Evolutionary conservation across 2,113 vertebrate species (phyloP), one percentile per base, ranked within the genome.

Genomic region (Galbula dea): DNA sequence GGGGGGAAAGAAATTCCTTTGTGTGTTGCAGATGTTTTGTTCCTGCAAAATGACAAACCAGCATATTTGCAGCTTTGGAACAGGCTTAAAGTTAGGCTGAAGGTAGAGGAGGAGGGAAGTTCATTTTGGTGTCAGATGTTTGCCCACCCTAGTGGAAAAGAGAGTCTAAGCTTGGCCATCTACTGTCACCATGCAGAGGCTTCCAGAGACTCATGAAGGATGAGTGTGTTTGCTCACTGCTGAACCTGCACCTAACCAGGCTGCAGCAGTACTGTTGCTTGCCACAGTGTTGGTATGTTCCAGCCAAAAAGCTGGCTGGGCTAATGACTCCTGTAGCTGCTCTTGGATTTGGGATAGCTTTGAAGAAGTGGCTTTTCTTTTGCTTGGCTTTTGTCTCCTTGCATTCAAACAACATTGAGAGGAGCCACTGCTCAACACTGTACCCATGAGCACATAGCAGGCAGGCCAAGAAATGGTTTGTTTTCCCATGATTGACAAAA

Each of bases 151-250:
- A 54, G 16, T 67, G 5, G 43, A 86, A 69, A 62, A 67, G 52
- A 32, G 46, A 26, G 3, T 27, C 14, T n/a, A 21, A 51, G 29
- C 22, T 48, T 92, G 36, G 30, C 10, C 32, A 90, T n/a, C n/a
- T n/a, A 2, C 16, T 81, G 8, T 15, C 29, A 0, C 29, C 0
- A 3, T n/a, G 43, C 1, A 3, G 58, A 9, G 2, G 30, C n/a
- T 86, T 83, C 32, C 41, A 19, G 43, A 63, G 36, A 62, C 26
- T 63, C 3, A 0, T 22, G 15, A 39, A 67, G 48, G 15, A 57
- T 81, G 27, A 10, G 1, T 45, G 51, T 12, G 2, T 54, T 79
- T 94, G 26, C 12, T 85, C 45, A 23, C 27, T 5, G 30, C 46
- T 51, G 20, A 76, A 36, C 54, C 20, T 86, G 34, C 55, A 69